Percentiles rank a stretch among this genome's conserved stretches.
phyloP scores from a whole-genome alignment of 2,113 vertebrate genomes.

The Podilymbus podiceps region DNA sequence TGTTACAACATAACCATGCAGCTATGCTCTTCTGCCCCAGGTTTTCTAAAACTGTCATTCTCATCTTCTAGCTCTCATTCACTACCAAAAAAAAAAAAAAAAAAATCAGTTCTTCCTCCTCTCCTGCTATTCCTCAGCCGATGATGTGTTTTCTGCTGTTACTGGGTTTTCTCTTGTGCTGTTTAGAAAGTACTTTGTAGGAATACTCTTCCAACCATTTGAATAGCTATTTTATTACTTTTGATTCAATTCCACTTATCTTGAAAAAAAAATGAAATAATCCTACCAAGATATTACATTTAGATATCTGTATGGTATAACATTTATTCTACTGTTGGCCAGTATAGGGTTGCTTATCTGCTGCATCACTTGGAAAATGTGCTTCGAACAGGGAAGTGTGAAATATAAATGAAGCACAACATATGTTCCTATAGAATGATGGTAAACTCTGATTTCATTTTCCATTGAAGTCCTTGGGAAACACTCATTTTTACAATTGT shows the following conservation, averaged over 20 bases:
- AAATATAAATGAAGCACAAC: background rate
- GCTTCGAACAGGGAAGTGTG: background rate
- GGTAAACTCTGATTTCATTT: conserved; percentile 23
- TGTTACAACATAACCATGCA: background rate
- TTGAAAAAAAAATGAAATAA: background rate
- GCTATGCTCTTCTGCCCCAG: background rate
- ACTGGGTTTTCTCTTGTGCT: background rate
- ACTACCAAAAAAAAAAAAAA: background rate
- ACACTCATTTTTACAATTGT: conserved; percentile 39
- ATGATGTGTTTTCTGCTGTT: background rate
- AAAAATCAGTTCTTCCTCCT: background rate
- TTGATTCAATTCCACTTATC: background rate
- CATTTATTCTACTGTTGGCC: background rate
- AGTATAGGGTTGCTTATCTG: background rate
- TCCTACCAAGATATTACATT: background rate
- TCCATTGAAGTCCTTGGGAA: background rate
- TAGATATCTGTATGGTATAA: rapidly evolving
- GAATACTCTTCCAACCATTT: background rate
- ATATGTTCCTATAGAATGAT: background rate
- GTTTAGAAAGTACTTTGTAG: background rate
- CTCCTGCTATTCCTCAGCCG: background rate
- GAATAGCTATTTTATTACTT: background rate
- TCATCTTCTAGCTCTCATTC: background rate
- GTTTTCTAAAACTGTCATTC: background rate
- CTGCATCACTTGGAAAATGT: background rate